phyloP scores from a whole-genome alignment of 2,888 invertebrate genomes.

The Drosophila fulvimacula region DNA sequence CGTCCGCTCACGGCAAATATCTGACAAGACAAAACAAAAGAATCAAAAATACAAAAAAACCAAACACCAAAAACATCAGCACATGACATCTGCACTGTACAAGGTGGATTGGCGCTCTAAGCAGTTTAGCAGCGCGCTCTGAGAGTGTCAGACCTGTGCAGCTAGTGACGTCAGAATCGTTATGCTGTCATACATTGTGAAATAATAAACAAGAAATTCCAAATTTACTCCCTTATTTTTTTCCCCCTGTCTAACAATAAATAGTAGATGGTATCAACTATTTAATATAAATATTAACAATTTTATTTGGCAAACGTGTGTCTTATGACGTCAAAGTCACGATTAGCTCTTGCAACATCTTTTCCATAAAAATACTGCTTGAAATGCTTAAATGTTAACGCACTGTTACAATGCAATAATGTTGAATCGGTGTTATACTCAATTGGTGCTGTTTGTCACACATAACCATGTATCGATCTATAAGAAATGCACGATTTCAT shows the following conservation, averaged over 20 bases:
- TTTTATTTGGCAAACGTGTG: not conserved
- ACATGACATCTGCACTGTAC: conserved; percentile 13
- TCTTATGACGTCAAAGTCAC: conserved; percentile 8
- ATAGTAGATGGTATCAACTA: not conserved
- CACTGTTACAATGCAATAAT: conserved; percentile 9
- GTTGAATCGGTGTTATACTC: not conserved
- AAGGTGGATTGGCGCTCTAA: conserved; percentile 20
- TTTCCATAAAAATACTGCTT: not conserved
- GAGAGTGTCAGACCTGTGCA: conserved; percentile 4
- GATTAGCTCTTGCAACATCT: conserved; percentile 16
- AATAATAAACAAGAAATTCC: not conserved
- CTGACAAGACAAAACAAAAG: conserved; percentile 59
- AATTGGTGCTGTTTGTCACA: not conserved
- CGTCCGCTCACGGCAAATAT: conserved; percentile 68
- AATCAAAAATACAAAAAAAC: conserved; percentile 27
- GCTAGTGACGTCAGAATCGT: conserved; percentile 16
- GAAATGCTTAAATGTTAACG: conserved; percentile 3
- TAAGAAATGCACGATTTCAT: not conserved
- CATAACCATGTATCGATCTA: conserved; percentile 15
- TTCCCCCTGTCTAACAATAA: not conserved
- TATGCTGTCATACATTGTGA: no score
- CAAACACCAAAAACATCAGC: conserved; percentile 53
- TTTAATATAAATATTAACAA: not conserved
- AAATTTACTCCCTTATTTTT: not conserved
- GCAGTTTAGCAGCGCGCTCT: conserved; percentile 2